phyloP scores from a whole-genome alignment of 2,888 invertebrate species.

The Onthophagus sagittarius region DNA sequence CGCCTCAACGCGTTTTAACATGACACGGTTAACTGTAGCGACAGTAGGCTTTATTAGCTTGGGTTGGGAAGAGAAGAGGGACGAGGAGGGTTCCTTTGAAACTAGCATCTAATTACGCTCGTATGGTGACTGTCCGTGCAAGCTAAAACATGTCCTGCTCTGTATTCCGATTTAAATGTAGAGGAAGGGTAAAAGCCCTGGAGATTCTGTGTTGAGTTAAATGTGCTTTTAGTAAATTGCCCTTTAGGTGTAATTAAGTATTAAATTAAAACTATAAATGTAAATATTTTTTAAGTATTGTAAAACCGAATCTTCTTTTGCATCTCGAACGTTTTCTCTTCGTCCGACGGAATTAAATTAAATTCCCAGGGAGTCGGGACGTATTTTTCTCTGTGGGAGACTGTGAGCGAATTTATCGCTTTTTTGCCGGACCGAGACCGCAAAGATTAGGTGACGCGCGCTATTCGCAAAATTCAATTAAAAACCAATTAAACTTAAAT shows the following conservation, averaged over 20 bases:
- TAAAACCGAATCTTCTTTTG: background rate
- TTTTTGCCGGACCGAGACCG: slow-evolving; percentile 8
- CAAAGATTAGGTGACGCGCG: slow-evolving; percentile 13
- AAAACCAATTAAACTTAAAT: slow-evolving; percentile 23
- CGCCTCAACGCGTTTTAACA: background rate
- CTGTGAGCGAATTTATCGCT: slow-evolving; percentile 6
- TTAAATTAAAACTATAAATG: background rate
- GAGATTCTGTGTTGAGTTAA: background rate
- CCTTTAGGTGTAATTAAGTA: background rate
- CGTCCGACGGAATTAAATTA: background rate
- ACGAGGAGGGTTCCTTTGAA: background rate
- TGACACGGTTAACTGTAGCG: background rate
- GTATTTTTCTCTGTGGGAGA: background rate
- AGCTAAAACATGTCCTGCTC: slow-evolving; percentile 2
- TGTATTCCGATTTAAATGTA: background rate
- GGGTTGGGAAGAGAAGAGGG: background rate
- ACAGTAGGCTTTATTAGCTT: background rate
- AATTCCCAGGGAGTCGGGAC: slow-evolving; percentile 1
- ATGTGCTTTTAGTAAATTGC: background rate
- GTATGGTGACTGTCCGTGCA: slow-evolving; percentile 3
- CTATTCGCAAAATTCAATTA: slow-evolving; percentile 19
- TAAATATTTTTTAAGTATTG: background rate
- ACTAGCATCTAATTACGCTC: slow-evolving; percentile 9
- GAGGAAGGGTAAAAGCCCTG: background rate
- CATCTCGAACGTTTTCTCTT: background rate